A percentile compares a stretch with the other conserved stretches of the same genome.
Conservation (phyloP, 2,888 invertebrate species). For the Tachina grossa region DNA sequence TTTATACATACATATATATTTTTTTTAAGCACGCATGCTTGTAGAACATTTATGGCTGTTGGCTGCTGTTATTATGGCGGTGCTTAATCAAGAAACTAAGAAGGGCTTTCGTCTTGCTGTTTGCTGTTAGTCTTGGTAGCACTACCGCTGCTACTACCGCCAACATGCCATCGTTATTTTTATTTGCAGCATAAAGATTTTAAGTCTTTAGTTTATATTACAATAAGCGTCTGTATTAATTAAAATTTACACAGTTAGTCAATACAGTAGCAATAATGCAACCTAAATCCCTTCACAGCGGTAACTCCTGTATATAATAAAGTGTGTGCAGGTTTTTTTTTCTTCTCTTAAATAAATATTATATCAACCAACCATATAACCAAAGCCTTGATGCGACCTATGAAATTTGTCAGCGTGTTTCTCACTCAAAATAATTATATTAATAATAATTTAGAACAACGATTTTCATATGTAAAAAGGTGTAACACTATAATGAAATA, state of each 20-base stretch:
- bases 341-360: slow-evolving; percentile 4
- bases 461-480: background rate
- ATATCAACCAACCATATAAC: background rate
- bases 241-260: slow-evolving; percentile 69
- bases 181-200: slow-evolving; percentile 47
- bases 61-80: slow-evolving; percentile 56
- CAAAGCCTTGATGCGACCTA: slow-evolving; percentile 19
- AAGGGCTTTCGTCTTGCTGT: slow-evolving; percentile 52
- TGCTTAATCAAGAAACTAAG: slow-evolving; percentile 68
- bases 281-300: slow-evolving; percentile 65
- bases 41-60: slow-evolving; percentile 62
- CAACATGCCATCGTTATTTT: slow-evolving; percentile 41
- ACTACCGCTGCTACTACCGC: slow-evolving; percentile 4
- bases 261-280: slow-evolving; percentile 61
- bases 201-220: slow-evolving; percentile 66
- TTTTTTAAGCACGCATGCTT: slow-evolving; percentile 22
- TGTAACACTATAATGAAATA: slow-evolving; percentile 19
- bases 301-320: slow-evolving; percentile 43
- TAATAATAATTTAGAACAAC: slow-evolving; percentile 10
- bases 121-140: background rate
- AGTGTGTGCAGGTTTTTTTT: slow-evolving; percentile 13
- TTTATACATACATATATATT: background rate
- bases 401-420: slow-evolving; percentile 42
- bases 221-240: slow-evolving; percentile 69
- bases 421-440: background rate